Base-by-base conservation (phyloP, 2,113 vertebrate genomes). In the Cygnus buccinator region DNA sequence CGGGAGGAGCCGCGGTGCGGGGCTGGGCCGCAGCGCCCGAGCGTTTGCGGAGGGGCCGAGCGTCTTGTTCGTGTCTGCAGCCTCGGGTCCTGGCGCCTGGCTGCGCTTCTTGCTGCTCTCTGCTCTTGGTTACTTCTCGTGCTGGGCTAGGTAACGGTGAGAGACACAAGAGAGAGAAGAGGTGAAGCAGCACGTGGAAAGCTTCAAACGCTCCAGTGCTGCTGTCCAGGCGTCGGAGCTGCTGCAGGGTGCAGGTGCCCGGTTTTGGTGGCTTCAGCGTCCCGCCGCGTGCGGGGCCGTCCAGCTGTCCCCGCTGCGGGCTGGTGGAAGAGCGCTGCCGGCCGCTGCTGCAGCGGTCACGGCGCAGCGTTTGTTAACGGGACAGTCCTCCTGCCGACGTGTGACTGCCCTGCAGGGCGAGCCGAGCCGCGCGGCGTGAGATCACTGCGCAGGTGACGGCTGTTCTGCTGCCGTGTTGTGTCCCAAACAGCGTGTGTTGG, bases 31-130 rank as follows among this genome's bases (percentile, higher is more conserved):
- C 48, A 48, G 48, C 21, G 48, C 20, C 46, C 21, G 11, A 22
- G 48, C 44, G 18, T 19, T 46, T 48, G 48, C 21, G 20, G 11
- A 22, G 28, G 61, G n/a, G 4, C 68, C 6, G 35, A 20, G 41
- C 6, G 0, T 14, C 46, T 22, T 3, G 21, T 10, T 41, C 33
- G 2, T 2, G 28, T 2, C 63, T 6, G 35, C 18, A 2, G 5
- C 58, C 59, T 13, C 2, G 19, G 44, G 35, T 28, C 2, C 35
- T 2, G 10, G 55, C 48, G 0, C 1, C 0, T 3, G 39, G 26
- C 55, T 23, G 35, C 6, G 3, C 3, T n/a, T 22, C 22, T 20
- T 20, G 33, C 68, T 57, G 54, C 14, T 5, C 4, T 17, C 46
- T 44, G 20, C 10, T 61, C 76, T 26, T 1, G 18, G 71, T 28